phyloP scores from a whole-genome alignment of 2,888 invertebrate genomes.

The Mythimna ferrago region DNA sequence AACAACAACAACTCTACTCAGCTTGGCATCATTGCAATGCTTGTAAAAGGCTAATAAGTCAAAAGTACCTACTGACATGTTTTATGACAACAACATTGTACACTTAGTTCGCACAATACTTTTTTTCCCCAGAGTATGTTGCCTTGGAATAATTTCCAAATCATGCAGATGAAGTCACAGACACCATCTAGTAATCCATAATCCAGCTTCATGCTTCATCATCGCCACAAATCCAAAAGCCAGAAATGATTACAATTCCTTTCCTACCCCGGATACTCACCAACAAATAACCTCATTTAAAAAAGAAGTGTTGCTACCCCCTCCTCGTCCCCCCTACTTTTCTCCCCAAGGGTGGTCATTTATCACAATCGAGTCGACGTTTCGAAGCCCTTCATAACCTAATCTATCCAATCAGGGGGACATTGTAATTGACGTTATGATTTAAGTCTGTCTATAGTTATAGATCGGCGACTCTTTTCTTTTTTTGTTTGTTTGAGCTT shows the following conservation, averaged over 20 bases:
- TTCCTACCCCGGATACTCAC: slow-evolving; percentile 2
- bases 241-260: slow-evolving; percentile 24
- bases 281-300: slow-evolving; percentile 49
- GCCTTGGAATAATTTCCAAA: too few species aligned
- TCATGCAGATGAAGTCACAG: too few species aligned
- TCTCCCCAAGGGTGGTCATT: slow-evolving; percentile 60
- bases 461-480: slow-evolving; percentile 2
- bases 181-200: too few species aligned
- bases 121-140: too few species aligned
- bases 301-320: slow-evolving; percentile 48
- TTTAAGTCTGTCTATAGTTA: slow-evolving; percentile 41
- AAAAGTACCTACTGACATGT: too few species aligned
- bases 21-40: too few species aligned
- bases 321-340: background rate
- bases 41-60: too few species aligned
- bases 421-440: slow-evolving; percentile 65
- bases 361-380: slow-evolving; percentile 69
- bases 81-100: too few species aligned
- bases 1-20: too few species aligned
- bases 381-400: slow-evolving; percentile 68
- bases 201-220: background rate
- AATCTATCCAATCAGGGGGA: slow-evolving; percentile 68
- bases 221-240: slow-evolving; percentile 19
- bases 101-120: too few species aligned
- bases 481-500: too few species aligned